Evolutionary conservation across 2,888 invertebrate genomes (phyloP), one percentile per base, ranked within the genome.

Genomic region (Artemia sinica): DNA sequence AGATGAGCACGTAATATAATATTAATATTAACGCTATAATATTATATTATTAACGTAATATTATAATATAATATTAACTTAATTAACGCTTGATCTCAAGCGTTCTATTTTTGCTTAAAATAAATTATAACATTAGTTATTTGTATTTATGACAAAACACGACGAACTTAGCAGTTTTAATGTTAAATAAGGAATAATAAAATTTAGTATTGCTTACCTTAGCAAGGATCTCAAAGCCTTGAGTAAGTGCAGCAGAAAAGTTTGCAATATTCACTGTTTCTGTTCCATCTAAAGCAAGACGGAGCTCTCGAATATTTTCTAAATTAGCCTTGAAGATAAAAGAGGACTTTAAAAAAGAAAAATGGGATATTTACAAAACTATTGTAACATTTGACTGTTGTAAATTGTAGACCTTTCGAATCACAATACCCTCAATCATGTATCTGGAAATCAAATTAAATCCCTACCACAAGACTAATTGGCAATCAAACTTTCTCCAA

Each of bases 271-370:
- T 88, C 69, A 84, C 83, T 0, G 91, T 85, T 68, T 83, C 80
- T 51, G 90, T 80, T 18, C 82, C 80, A 51, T 83, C 81, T 69
- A 94, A 81, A 4, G 83, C 84, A 66, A 85, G 81, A 74, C 84
- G 86, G 74, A 92, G 88, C 49, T 86, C 86, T 68, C 91, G 79
- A 9, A 90, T 80, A 77, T 92, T 92, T 77, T 92, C 91, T 49
- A 86, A 84, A 8, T 91, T 92, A 0, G 91, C 92, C 80, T 93
- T 87, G 72, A 67, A 71, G 71, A 71, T 66, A 67, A 70, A 72
- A 71, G 14, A 49, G 48, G 8, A n/a, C 14, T 8, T 3, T 41
- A 41, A 41, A 41, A 41, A 41, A 41, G 41, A 41, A 66, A 28
- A 66, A 5, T 66, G 66, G 14, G 4, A 28, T 41, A 41, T 4